phyloP scores from a whole-genome alignment of 2,797 vertebrate species.

The Mormyrops attenuatus region DNA sequence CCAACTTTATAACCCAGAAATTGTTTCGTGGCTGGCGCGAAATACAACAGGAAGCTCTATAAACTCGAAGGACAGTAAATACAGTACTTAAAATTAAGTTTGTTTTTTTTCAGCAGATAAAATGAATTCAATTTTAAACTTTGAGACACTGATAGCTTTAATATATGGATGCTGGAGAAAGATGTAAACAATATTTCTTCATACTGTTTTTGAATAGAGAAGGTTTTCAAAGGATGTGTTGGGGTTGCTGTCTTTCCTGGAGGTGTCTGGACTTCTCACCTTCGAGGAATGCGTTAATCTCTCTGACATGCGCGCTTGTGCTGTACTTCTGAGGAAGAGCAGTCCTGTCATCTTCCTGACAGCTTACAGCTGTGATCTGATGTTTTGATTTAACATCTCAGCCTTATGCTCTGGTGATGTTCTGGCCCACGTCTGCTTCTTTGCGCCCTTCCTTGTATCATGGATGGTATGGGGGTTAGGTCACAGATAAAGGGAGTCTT shows the following conservation, averaged over 20 bases:
- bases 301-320: not conserved
- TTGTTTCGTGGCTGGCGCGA: not conserved
- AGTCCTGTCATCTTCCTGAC: not conserved
- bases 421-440: not conserved
- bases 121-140: not conserved
- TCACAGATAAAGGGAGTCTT: not conserved
- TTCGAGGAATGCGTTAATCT: not conserved
- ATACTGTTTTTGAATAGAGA: not conserved
- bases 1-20: not conserved
- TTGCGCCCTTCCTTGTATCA: not conserved
- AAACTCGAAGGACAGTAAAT: not conserved
- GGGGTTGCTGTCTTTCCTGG: not conserved
- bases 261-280: not conserved
- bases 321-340: not conserved
- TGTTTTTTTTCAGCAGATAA: not conserved
- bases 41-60: not conserved
- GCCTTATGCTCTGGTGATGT: not conserved
- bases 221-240: not conserved
- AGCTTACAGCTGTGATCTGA: not conserved
- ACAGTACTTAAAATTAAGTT: not conserved
- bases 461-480: not conserved
- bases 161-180: not conserved
- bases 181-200: not conserved
- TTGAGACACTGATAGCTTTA: not conserved
- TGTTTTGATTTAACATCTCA: not conserved